Base-by-base conservation (phyloP, 2,888 invertebrate genomes). In the Andrena flavipes region DNA sequence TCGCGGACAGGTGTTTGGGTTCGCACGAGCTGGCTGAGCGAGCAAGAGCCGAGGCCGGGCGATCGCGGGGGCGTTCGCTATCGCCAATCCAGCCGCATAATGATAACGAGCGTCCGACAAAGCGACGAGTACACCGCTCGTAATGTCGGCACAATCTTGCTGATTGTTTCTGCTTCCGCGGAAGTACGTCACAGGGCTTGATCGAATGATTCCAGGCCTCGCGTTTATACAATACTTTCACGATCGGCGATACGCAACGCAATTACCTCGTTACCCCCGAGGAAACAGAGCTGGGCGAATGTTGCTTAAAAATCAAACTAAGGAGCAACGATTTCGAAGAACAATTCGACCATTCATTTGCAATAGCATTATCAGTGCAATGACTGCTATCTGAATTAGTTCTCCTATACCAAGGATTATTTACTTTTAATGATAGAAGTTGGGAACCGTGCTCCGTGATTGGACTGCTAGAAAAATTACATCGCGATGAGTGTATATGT, bases 1-100 rank as follows among this genome's bases (percentile, higher is more conserved):
- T 82, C 85, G 87, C 65, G 72, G 74, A 85, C 89, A 89, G 88
- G 89, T 89, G 90, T 87, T 82, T 64, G 8, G 80, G 84, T 90
- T 89, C 89, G 87, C 89, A 89, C 87, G 88, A 80, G 68, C 81
- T 73, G 76, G 73, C 82, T 70, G 67, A 77, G 67, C 81, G 62
- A 68, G 74, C 63, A 60, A 77, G 63, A 72, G 71, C 23, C 70
- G 64, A 23, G 56, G 54, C 16, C 30, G 33, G 67, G 35, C 65
- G 69, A 76, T 67, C 60, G 72, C 75, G 81, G 69, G 68, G 81
- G 69, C 73, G 76, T 73, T 85, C 13, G 80, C 84, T 88, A 88
- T 85, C 83, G 86, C 80, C 81, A 88, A 87, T 87, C 84, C 87
- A 86, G 83, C 83, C 80, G 79, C 84, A 80, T 88, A 86, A 89